These are phyloP conservation scores for Leptinotarsa undecemlineata DNA, from an alignment of 1,140 invertebrate genomes.

Conservation along the genomic window DNA sequence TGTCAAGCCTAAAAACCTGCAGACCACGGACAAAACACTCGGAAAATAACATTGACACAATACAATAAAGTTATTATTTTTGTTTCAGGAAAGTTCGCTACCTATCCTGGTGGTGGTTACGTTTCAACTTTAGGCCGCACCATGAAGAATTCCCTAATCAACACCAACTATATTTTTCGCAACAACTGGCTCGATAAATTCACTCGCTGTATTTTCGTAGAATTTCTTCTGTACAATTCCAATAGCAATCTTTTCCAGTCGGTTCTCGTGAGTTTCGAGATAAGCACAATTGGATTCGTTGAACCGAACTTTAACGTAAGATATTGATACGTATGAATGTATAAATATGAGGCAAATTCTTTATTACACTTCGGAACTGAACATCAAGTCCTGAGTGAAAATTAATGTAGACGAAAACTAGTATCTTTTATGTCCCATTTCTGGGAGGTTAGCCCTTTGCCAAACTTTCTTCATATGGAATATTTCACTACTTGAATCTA, in stretches of 20 bases:
- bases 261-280: conserved; percentile 36
- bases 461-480: no score
- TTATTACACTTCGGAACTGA: no score
- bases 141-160: conserved; percentile 38
- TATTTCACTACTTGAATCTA: no score
- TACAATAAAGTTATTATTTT: not conserved
- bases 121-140: conserved; percentile 38
- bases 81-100: conserved; percentile 9
- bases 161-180: conserved; percentile 35
- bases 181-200: conserved; percentile 39
- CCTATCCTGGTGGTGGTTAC: conserved; percentile 41
- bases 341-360: no score
- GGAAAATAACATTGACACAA: no score
- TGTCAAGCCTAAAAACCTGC: no score
- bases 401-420: no score
- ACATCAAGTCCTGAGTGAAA: no score
- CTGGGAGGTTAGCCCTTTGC: no score
- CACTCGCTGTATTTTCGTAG: conserved; percentile 38
- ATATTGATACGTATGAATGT: not conserved
- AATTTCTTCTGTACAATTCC: conserved; percentile 41
- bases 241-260: conserved; percentile 42
- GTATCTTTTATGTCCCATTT: no score
- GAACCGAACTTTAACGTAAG: conserved; percentile 21
- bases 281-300: conserved; percentile 35
- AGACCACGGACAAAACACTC: no score